These are phyloP conservation scores for Knipowitschia caucasica DNA, from an alignment of 2,797 vertebrate genomes.

Conservation along the genomic window DNA sequence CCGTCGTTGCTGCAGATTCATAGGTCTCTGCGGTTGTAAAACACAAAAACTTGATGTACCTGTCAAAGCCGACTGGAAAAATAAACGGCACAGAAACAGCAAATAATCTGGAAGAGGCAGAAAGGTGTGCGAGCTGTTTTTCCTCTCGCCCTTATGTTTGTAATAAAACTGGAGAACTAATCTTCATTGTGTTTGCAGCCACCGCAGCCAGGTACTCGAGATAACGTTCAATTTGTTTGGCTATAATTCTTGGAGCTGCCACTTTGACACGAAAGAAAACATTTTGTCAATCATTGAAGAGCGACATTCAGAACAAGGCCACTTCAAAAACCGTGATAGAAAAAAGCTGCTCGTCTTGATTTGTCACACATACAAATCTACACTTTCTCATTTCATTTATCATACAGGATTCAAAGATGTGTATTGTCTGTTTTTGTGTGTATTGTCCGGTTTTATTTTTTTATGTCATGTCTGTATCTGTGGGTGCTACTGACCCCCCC, in stretches of 20 bases:
- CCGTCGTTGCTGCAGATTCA: slow-evolving; percentile 34
- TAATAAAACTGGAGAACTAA: slow-evolving; percentile 11
- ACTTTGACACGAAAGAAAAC: background rate
- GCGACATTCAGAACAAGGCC: background rate
- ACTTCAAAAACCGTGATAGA: no score
- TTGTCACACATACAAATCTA: no score
- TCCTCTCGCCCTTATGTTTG: slow-evolving; percentile 18
- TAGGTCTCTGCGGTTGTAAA: slow-evolving; percentile 22
- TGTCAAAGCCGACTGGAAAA: slow-evolving; percentile 32
- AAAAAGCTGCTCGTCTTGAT: no score
- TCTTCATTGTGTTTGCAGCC: slow-evolving; percentile 18
- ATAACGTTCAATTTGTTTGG: background rate
- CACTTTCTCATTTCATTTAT: no score
- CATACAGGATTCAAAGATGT: no score
- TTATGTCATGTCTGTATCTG: no score
- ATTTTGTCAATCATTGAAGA: background rate
- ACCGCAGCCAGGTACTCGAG: background rate
- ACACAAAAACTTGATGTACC: slow-evolving; percentile 35
- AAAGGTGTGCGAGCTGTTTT: slow-evolving; percentile 4
- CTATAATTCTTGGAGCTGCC: background rate
- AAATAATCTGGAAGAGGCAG: slow-evolving; percentile 38
- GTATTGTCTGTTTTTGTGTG: no score
- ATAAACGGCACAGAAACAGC: slow-evolving; percentile 37
- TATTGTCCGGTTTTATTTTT: no score
- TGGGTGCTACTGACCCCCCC: no score